These are phyloP conservation scores for Rissa tridactyla DNA, from an alignment of 2,113 vertebrate genomes.

Conservation along the genomic window DNA sequence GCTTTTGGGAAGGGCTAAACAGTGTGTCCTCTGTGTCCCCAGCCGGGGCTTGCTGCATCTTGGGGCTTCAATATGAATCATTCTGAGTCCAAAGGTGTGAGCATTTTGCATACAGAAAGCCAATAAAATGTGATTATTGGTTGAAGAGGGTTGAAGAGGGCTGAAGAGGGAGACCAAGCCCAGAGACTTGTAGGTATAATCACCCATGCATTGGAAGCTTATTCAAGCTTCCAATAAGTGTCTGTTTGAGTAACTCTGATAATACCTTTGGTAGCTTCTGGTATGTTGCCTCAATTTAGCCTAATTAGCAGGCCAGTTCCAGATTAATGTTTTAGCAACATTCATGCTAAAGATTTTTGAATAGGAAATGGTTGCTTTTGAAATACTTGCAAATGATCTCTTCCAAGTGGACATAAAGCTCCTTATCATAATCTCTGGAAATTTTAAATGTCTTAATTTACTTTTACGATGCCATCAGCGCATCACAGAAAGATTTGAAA, in stretches of 20 bases:
- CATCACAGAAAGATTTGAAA: background rate
- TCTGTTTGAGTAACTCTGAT: background rate
- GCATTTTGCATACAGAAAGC: background rate
- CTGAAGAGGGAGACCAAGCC: background rate
- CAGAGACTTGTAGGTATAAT: background rate
- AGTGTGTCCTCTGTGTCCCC: background rate
- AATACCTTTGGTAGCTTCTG: background rate
- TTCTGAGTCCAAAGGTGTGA: background rate
- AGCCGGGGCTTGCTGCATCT: background rate
- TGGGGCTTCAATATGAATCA: background rate
- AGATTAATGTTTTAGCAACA: background rate
- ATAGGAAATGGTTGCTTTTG: background rate
- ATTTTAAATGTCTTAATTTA: background rate
- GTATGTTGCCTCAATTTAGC: background rate
- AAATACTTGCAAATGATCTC: background rate
- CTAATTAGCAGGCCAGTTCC: background rate
- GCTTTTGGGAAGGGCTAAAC: background rate
- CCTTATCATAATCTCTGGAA: background rate
- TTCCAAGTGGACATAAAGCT: background rate
- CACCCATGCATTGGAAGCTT: background rate
- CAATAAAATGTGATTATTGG: background rate
- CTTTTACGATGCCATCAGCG: background rate
- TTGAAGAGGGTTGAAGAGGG: background rate
- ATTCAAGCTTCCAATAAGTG: background rate
- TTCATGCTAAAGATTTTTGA: background rate